phyloP scores from a whole-genome alignment of 1,140 invertebrate species.

The Cyphomyrmex costatus region DNA sequence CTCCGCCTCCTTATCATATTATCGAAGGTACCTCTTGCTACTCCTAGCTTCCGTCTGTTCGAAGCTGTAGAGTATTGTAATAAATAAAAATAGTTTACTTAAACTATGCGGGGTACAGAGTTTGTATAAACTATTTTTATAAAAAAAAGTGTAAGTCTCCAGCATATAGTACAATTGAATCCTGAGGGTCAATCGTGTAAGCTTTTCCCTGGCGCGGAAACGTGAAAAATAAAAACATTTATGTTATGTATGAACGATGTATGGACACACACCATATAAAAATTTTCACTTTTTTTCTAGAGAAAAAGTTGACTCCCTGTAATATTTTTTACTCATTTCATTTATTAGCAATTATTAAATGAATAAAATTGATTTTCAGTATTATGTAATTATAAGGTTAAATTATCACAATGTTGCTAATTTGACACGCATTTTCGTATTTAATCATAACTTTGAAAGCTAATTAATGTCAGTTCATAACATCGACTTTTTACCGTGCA shows the following conservation, averaged over 20 bases:
- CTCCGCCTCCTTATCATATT: not conserved
- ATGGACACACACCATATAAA: too few species aligned
- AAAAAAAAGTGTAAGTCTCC: not conserved
- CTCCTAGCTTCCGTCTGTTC: not conserved
- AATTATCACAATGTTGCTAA: not conserved
- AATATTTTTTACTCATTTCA: not conserved
- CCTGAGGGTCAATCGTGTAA: too few species aligned
- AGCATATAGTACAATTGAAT: not conserved
- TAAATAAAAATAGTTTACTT: not conserved
- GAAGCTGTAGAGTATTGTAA: not conserved
- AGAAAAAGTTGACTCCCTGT: not conserved
- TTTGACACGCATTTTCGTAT: conserved; percentile 20
- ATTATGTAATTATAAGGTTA: not conserved
- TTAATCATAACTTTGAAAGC: not conserved
- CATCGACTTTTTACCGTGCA: not conserved
- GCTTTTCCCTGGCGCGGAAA: too few species aligned
- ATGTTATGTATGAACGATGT: too few species aligned
- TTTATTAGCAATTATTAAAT: not conserved
- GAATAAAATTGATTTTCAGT: conserved; percentile 10
- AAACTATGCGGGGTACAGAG: not conserved
- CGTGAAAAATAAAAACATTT: too few species aligned
- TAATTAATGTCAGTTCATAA: conserved; percentile 23
- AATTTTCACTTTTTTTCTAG: too few species aligned
- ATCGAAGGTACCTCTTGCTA: not conserved
- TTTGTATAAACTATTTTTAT: conserved; percentile 9